Conservation (phyloP, 2,888 invertebrate genomes). For the Thecocarcelia acutangulata region DNA sequence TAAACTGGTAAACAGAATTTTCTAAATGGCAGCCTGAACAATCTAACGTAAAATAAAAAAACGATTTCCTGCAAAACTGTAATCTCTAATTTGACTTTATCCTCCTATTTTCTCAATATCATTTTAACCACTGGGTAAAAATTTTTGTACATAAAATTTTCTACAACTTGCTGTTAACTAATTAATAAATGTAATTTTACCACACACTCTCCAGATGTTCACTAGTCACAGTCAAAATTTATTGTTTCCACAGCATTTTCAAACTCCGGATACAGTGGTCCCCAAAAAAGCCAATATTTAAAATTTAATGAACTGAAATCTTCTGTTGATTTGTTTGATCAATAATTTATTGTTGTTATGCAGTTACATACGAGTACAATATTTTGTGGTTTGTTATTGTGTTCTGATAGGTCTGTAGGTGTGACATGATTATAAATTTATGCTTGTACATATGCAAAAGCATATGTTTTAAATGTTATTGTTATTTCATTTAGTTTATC, state of each 20-base stretch:
- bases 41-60: too few relatives aligned
- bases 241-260: not conserved
- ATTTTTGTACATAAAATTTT: too few relatives aligned
- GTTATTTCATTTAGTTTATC: constrained; percentile 4
- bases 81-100: too few relatives aligned
- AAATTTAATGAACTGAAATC: not conserved
- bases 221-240: constrained; percentile 2
- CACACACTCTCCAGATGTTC: too few relatives aligned
- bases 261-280: not conserved
- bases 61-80: too few relatives aligned
- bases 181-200: too few relatives aligned
- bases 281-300: not conserved
- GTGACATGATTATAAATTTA: constrained; percentile 24
- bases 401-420: constrained; percentile 28
- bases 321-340: constrained; percentile 21
- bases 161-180: too few relatives aligned
- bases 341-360: constrained; percentile 32
- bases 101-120: too few relatives aligned
- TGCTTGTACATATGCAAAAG: not conserved
- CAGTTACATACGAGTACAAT: not conserved
- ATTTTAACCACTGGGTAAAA: too few relatives aligned
- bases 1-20: too few relatives aligned
- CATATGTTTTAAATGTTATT: not conserved
- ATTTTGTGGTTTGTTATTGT: not conserved
- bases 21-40: too few relatives aligned